A percentile compares a stretch with the other conserved stretches of the same genome.
phyloP scores from a whole-genome alignment of 2,113 vertebrate genomes.

The Porphyrio hochstetteri region DNA sequence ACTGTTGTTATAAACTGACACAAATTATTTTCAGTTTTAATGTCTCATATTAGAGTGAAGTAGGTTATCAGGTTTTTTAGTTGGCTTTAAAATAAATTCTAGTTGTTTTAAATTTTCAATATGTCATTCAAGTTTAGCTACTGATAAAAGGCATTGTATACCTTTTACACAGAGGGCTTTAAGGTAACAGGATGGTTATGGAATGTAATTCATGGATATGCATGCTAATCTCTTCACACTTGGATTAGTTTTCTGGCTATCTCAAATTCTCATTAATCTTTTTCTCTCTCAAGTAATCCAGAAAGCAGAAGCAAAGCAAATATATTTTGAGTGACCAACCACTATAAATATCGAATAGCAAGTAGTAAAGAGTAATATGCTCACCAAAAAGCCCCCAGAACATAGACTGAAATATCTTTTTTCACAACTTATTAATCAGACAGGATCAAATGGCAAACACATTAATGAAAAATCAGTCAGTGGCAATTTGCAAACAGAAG shows the following conservation, averaged over 20 bases:
- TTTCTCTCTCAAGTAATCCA: background rate
- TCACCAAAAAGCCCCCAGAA: background rate
- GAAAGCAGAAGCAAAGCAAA: background rate
- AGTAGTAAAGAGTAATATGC: background rate
- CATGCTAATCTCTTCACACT: background rate
- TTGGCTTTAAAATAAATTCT: background rate
- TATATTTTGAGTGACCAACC: background rate
- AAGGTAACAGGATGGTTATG: background rate
- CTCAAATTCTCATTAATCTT: background rate
- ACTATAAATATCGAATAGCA: background rate
- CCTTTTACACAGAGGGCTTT: background rate
- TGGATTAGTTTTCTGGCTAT: conserved; percentile 4
- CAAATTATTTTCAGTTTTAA: background rate
- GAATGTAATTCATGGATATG: background rate
- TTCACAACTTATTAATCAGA: background rate
- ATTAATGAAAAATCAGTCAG: background rate
- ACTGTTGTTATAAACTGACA: background rate
- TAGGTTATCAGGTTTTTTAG: background rate
- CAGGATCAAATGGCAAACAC: background rate
- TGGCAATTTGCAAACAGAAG: background rate
- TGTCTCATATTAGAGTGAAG: background rate
- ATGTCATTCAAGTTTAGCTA: background rate
- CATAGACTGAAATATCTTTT: background rate
- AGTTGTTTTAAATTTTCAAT: background rate
- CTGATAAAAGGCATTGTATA: background rate